phyloP scores from a whole-genome alignment of 2,888 invertebrate species.

The Latrodectus hesperus region DNA sequence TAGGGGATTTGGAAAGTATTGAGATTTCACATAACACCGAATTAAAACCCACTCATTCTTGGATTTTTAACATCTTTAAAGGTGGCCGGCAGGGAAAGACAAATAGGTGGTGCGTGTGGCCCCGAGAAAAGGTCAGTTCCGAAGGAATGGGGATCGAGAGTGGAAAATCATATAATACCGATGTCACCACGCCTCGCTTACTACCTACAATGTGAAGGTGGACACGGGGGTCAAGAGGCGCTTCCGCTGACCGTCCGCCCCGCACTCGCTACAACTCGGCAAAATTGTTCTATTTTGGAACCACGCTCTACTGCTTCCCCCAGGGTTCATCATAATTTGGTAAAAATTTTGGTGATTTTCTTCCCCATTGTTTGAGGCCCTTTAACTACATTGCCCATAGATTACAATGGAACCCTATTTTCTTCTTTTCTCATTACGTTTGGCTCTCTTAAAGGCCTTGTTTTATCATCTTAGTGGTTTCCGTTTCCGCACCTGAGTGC shows the following conservation, averaged over 20 bases:
- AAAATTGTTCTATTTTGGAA: conserved; percentile 51
- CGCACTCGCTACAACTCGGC: conserved; percentile 25
- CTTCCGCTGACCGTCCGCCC: conserved; percentile 63
- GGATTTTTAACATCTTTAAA: conserved; percentile 6
- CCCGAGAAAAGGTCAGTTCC: background rate
- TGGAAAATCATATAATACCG: background rate
- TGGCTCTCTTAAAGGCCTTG: conserved; percentile 4
- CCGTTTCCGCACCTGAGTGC: conserved; percentile 25
- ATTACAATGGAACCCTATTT: conserved; percentile 15
- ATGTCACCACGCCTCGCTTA: conserved; percentile 25
- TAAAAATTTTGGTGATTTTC: conserved; percentile 32
- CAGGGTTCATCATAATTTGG: conserved; percentile 62
- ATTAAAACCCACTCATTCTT: background rate
- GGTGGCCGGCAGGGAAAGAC: background rate
- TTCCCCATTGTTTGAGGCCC: conserved; percentile 5
- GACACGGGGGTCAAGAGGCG: conserved; percentile 49
- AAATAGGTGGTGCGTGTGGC: conserved; percentile 26
- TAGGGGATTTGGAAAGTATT: too few species aligned
- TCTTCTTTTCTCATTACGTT: conserved; percentile 9
- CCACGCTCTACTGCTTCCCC: conserved; percentile 49
- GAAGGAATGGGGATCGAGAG: background rate
- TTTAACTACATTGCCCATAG: conserved; percentile 17
- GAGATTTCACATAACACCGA: background rate
- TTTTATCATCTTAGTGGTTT: conserved; percentile 23
- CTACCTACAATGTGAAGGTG: conserved; percentile 31